Evolutionary conservation across 1,140 invertebrate genomes (phyloP), one percentile per base, ranked within the genome.

Genomic region (Zaprionus capensis): DNA sequence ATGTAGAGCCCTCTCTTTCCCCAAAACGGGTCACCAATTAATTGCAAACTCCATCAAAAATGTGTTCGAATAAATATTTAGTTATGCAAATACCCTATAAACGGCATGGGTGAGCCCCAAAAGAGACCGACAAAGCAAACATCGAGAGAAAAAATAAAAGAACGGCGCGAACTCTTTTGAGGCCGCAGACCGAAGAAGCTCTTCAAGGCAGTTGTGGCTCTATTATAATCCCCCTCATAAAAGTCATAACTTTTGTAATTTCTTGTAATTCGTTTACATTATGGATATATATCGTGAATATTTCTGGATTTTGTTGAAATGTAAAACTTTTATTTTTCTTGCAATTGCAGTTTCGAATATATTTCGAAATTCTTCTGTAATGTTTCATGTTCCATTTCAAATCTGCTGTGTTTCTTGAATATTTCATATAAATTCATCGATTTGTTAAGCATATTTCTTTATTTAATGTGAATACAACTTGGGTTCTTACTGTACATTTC

Each of bases 1-100:
- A 78, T 71, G 76, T 65, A 80, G 76, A 87, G 49, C 76, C 24
- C 46, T n/a, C 41, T 53, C 31, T 34, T 11, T 11, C 38, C 20
- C 4, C 5, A 36, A 69, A 74, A 62, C 56, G 31, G 71, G 67
- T 58, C 71, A 81, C 38, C 63, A 74, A 81, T 84, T 77, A 81
- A 80, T 77, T 71, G 78, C 59, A 22, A 80, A 61, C 24, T 63
- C 24, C 12, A 20, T 31, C 55, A 67, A 68, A 64, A 67, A 87
- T 38, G 71, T 74, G 34, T 38, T 55, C 75, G 68, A 73, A 87
- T 71, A 82, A 85, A 87, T 81, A 88, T 81, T 87, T 88, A 83
- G 67, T 58, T 88, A 87, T 87, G 78, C 83, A 84, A 87, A 87
- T 83, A 56, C 17, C 34, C 34, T 49, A 41, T 55, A 71, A 70